Percentiles rank a stretch among this genome's conserved stretches.
Evolutionary conservation across 1,140 invertebrate species (phyloP).

Genomic region (Psilanteris sp.): DNA sequence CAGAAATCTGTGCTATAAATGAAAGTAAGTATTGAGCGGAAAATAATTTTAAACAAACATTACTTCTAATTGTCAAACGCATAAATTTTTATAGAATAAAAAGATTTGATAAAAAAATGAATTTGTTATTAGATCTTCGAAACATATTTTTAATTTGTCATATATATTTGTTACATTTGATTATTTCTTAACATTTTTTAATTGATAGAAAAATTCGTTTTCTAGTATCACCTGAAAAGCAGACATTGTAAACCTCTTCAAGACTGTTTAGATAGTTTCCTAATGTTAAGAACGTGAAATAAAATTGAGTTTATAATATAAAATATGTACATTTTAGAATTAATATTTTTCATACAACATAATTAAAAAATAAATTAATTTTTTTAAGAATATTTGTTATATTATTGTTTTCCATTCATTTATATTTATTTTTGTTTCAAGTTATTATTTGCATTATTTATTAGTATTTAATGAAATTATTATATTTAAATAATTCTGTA

Average conservation of each 20-base stretch:
- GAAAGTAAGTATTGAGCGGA: constrained; percentile 55
- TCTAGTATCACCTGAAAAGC: constrained; percentile 49
- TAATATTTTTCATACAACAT: constrained; percentile 48
- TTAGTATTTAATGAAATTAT: no score
- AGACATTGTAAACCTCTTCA: constrained; percentile 49
- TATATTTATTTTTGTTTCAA: no score
- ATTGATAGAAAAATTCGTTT: constrained; percentile 40
- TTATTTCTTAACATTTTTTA: no score
- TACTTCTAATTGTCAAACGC: no score
- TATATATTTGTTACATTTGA: no score
- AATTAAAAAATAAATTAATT: no score
- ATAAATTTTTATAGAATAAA: constrained; percentile 27
- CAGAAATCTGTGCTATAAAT: constrained; percentile 44
- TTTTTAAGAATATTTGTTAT: no score
- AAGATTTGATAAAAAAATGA: constrained; percentile 1
- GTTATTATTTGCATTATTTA: no score
- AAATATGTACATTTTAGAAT: constrained; percentile 45
- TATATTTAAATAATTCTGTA: no score
- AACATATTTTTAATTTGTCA: no score
- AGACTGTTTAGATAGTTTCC: constrained; percentile 60
- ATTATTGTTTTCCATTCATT: no score
- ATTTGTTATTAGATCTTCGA: constrained; percentile 24
- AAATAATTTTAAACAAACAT: no score
- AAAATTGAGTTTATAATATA: constrained; percentile 41
- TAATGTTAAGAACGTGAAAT: constrained; percentile 30